Evolutionary conservation across 2,113 vertebrate species (phyloP), one percentile per base, ranked within the genome.

Genomic region (Capricornis sumatraensis): DNA sequence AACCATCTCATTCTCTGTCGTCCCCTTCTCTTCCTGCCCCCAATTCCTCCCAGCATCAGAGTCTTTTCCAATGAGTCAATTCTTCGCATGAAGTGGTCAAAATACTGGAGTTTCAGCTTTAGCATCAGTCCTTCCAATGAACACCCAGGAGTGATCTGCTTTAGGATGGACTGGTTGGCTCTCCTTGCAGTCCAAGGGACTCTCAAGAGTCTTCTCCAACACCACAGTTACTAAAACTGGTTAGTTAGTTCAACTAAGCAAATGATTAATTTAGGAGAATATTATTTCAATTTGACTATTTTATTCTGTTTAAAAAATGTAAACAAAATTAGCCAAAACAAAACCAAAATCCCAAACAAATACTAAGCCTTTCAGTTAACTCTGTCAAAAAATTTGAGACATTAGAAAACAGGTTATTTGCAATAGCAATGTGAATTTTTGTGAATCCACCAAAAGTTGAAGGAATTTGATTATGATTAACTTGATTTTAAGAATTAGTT

Each of bases 291-390:
- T 76, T 86, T 91, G 40, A 10, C 40, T 47, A 62, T 89, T 93
- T 87, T 89, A 62, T 86, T 97, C 12, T 52, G 76, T 15, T 83
- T 94, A 78, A 88, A 91, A n/a, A 74, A 76, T 53, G 30, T 89
- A 89, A 87, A 47, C 30, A 94, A 91, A 96, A 62, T 79, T 86
- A 94, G 92, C 14, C 27, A 79, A 87, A 89, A 57, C 33, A 47
- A 86, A 93, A 87, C 11, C 25, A 96, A 95, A 93, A 21, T 85
- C 4, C 30, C 83, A 78, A 81, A 16, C 15, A 89, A 90, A 93
- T 81, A 23, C 40, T 43, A 33, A 95, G 60, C 12, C 83, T 86
- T 7, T 9, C 60, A 95, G 36, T 85, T 93, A 89, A 74, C 40
- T 96, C 92, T 83, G 11, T 89, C 43, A 78, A 62, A 90, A 78